These are phyloP conservation scores for Cygnus buccinator DNA, from an alignment of 2,113 vertebrate genomes.

Conservation along the genomic window DNA sequence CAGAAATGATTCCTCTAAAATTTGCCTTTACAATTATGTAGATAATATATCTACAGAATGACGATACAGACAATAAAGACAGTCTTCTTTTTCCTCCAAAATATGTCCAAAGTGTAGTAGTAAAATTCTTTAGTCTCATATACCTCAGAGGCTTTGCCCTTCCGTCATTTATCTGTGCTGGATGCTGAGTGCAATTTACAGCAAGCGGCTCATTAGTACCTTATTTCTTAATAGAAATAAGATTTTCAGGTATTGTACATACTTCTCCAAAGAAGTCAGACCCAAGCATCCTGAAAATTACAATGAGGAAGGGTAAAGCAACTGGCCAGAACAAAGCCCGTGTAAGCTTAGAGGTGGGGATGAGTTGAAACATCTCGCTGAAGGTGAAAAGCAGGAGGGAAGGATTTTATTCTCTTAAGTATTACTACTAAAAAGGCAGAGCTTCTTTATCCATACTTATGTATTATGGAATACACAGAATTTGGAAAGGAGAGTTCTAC, in stretches of 20 bases:
- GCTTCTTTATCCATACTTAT: rapidly evolving
- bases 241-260: not conserved
- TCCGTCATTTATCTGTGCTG: not conserved
- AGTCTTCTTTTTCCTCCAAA: not conserved
- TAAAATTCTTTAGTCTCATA: not conserved
- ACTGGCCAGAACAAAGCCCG: not conserved
- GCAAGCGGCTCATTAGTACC: not conserved
- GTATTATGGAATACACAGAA: not conserved
- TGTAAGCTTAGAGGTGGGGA: not conserved
- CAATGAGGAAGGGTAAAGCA: not conserved
- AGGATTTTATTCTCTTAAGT: not conserved
- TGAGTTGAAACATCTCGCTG: not conserved
- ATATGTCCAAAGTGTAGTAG: not conserved
- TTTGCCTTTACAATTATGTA: not conserved
- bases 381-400: not conserved
- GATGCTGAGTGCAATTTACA: not conserved
- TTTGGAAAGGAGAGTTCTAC: not conserved
- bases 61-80: not conserved
- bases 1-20: not conserved
- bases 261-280: not conserved
- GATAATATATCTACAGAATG: not conserved
- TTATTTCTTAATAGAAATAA: not conserved
- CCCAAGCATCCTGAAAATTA: not conserved
- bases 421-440: not conserved
- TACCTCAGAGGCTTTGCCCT: not conserved